Evolutionary conservation across 1,140 invertebrate genomes (phyloP).

Genomic region (Drosophila ambigua): DNA sequence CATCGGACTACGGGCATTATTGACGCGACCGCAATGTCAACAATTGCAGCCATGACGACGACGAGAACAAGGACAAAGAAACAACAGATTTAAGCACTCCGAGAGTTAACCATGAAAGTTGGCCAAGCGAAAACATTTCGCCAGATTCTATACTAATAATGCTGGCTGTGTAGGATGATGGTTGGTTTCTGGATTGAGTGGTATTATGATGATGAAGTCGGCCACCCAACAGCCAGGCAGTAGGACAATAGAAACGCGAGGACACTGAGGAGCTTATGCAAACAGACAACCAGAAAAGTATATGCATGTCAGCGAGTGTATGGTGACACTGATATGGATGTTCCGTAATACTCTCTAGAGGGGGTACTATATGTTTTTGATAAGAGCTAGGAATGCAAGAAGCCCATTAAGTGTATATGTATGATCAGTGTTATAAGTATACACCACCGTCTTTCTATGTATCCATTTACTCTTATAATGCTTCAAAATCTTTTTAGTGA

Average conservation of each 20-base stretch:
- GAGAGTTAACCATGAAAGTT: conserved; percentile 70
- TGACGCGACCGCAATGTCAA: conserved; percentile 77
- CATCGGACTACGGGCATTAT: conserved; percentile 50
- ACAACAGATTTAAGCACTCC: conserved; percentile 25
- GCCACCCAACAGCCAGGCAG: conserved; percentile 9
- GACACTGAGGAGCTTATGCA: conserved; percentile 27
- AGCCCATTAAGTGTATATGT: too few relatives aligned
- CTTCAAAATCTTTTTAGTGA: too few relatives aligned
- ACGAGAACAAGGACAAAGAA: conserved; percentile 21
- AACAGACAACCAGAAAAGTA: conserved; percentile 23
- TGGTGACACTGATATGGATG: conserved; percentile 54
- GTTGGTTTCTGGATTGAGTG: conserved; percentile 4
- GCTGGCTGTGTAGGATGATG: conserved; percentile 17
- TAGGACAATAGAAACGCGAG: conserved; percentile 54
- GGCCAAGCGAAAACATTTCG: conserved; percentile 74
- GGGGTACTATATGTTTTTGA: too few relatives aligned
- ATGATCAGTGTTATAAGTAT: too few relatives aligned
- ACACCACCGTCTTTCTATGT: too few relatives aligned
- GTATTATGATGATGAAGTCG: conserved; percentile 46
- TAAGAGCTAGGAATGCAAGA: too few relatives aligned
- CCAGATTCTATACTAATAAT: conserved; percentile 47
- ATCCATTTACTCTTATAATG: too few relatives aligned
- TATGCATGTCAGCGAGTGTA: conserved; percentile 39
- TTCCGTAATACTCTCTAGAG: neutral
- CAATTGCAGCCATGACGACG: conserved; percentile 78